Evolutionary conservation across 2,888 invertebrate genomes (phyloP).

Genomic region (Diarsia brunnea): DNA sequence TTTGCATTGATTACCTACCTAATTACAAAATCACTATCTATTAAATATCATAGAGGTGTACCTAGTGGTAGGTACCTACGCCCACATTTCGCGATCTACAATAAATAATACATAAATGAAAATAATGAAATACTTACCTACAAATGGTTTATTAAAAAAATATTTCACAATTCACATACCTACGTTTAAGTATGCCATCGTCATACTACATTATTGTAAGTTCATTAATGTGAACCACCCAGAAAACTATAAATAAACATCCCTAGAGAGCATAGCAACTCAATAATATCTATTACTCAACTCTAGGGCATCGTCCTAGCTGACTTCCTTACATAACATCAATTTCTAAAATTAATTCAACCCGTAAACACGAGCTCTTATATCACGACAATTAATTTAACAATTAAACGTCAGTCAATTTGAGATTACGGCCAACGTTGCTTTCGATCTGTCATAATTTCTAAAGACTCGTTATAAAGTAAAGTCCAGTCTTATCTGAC

Average conservation of each 20-base stretch:
- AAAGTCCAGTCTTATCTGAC: constrained; percentile 68
- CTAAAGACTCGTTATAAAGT: constrained; percentile 64
- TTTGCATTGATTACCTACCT: neutral
- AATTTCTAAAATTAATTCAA: constrained; percentile 72
- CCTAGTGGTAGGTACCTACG: no score
- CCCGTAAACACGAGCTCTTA: constrained; percentile 69
- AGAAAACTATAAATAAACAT: neutral
- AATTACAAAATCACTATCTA: neutral
- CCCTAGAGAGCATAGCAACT: neutral
- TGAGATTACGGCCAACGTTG: constrained; percentile 74
- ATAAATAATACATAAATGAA: no score
- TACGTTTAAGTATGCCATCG: neutral
- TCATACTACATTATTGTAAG: neutral
- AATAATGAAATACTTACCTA: no score
- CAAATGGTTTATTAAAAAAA: no score
- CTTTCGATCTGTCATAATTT: constrained; percentile 79
- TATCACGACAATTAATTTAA: constrained; percentile 80
- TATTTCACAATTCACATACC: no score
- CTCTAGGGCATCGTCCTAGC: constrained; percentile 59
- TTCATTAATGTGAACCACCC: neutral
- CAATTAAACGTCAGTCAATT: constrained; percentile 79
- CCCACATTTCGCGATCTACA: no score
- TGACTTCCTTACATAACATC: constrained; percentile 64
- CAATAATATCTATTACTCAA: constrained; percentile 26
- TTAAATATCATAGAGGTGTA: no score